phyloP scores from a whole-genome alignment of 2,888 invertebrate species.

The Melieria crassipennis region DNA sequence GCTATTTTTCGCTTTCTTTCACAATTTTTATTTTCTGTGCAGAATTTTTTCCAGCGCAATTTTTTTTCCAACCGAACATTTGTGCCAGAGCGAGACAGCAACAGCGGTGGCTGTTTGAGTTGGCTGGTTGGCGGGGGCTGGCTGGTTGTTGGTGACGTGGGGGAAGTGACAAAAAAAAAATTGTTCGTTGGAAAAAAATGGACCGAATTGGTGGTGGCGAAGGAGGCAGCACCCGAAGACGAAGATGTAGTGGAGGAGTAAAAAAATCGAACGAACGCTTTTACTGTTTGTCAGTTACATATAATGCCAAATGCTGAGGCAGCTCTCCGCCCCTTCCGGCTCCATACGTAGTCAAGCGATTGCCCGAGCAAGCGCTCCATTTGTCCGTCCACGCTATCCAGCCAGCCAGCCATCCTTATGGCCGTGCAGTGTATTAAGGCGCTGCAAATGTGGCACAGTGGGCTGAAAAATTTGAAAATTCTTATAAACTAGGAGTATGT shows the following conservation, averaged over 20 bases:
- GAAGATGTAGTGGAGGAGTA: conserved; percentile 26
- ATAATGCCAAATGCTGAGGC: background rate
- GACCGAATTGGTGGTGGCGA: conserved; percentile 18
- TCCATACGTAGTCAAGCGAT: too few species aligned
- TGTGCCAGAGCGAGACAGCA: conserved; percentile 44
- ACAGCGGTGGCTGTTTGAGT: background rate
- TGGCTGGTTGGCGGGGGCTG: too few species aligned
- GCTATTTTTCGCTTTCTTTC: conserved; percentile 49
- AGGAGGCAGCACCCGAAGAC: conserved; percentile 38
- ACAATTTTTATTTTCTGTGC: conserved; percentile 62
- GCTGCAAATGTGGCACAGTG: conserved; percentile 53
- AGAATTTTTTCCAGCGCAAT: conserved; percentile 45
- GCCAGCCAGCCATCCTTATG: too few species aligned
- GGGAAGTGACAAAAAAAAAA: background rate
- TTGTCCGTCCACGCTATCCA: background rate
- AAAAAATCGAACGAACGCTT: conserved; percentile 35
- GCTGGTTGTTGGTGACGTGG: conserved; percentile 17
- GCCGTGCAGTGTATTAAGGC: conserved; percentile 32
- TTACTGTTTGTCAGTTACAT: conserved; percentile 27
- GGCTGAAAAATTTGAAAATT: too few species aligned
- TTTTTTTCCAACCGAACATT: conserved; percentile 28
- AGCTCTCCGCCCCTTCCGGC: background rate
- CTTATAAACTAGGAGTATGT: too few species aligned
- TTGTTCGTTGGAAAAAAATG: background rate
- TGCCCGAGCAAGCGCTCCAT: background rate